These are phyloP conservation scores for Stylophora pistillata DNA, from an alignment of 64 coral and sea anemone species.

Conservation along the genomic window DNA sequence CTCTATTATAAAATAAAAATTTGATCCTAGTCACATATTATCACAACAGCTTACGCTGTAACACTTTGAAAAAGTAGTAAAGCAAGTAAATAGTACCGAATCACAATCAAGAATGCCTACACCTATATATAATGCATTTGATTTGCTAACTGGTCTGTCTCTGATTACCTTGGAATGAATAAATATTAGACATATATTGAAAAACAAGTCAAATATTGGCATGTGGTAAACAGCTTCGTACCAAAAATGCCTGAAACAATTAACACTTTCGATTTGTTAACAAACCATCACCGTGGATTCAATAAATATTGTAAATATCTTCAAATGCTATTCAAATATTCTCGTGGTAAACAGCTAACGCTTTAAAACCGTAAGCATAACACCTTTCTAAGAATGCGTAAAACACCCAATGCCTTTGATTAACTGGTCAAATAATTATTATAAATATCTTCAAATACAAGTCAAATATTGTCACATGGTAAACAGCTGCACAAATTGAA, in stretches of 20 bases:
- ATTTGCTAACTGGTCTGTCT: not conserved
- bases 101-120: not conserved
- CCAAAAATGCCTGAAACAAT: not conserved
- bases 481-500: not conserved
- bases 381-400: too few species aligned
- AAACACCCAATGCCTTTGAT: too few species aligned
- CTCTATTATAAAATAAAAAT: not conserved
- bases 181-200: not conserved
- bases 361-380: too few species aligned
- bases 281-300: not conserved
- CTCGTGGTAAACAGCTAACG: too few species aligned
- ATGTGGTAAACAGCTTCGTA: not conserved
- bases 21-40: not conserved
- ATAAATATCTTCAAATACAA: too few species aligned
- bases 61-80: too few species aligned
- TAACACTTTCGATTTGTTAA: not conserved
- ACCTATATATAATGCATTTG: not conserved
- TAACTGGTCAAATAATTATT: too few species aligned
- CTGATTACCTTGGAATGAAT: not conserved
- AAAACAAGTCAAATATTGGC: too few species aligned
- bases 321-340: not conserved
- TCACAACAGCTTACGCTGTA: too few species aligned
- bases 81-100: too few species aligned
- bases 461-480: not conserved
- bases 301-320: not conserved